Percentiles rank a stretch among this genome's conserved stretches.
These are phyloP conservation scores for Podiceps cristatus DNA, from an alignment of 2,113 vertebrate genomes.

Conservation along the genomic window DNA sequence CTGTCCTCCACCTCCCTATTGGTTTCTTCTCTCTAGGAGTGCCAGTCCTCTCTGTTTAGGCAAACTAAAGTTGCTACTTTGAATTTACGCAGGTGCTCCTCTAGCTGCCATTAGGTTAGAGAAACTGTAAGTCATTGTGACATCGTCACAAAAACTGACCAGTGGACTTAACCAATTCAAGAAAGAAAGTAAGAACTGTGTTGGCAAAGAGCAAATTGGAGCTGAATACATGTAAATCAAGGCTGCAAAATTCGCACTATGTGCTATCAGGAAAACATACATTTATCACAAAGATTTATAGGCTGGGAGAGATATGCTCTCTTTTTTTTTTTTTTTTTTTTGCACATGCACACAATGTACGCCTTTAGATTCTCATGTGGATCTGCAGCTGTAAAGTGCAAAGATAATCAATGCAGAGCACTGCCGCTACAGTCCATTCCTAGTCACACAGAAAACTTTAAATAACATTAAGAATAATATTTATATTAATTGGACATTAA, in stretches of 20 bases:
- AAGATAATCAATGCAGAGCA: background rate
- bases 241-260: background rate
- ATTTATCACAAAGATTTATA: background rate
- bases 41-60: background rate
- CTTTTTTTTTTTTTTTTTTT: background rate
- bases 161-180: background rate
- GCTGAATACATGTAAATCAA: background rate
- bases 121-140: background rate
- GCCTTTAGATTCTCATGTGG: background rate
- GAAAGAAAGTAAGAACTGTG: background rate
- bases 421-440: background rate
- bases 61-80: background rate
- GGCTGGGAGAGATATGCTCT: background rate
- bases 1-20: background rate
- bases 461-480: background rate
- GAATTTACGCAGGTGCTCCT: background rate
- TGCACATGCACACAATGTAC: background rate
- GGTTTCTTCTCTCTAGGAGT: background rate
- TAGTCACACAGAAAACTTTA: background rate
- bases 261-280: background rate
- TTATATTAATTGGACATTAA: background rate
- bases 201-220: background rate
- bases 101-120: background rate
- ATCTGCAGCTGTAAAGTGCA: background rate
- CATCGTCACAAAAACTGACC: background rate